Percentiles rank a stretch among this genome's conserved stretches.
phyloP scores from a whole-genome alignment of 2,113 vertebrate genomes.

The Ginglymostoma cirratum region DNA sequence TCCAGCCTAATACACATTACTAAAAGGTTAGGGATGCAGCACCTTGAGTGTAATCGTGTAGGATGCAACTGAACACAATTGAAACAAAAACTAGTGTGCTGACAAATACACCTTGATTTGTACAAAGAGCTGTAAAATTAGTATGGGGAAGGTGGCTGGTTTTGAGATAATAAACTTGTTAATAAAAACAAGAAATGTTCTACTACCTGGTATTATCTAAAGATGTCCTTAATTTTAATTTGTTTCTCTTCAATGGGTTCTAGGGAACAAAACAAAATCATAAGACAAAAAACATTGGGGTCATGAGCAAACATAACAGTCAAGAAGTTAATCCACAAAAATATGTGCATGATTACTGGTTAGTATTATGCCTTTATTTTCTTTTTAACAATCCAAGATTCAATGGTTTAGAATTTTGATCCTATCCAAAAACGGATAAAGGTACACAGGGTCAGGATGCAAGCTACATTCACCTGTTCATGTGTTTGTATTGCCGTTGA shows the following conservation, averaged over 20 bases:
- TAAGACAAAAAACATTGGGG: not conserved
- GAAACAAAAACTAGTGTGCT: not conserved
- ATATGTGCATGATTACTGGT: not conserved
- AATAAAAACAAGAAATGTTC: conserved; percentile 8
- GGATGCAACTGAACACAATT: not conserved
- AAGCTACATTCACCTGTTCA: not conserved
- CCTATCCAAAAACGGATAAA: not conserved
- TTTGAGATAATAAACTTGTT: not conserved
- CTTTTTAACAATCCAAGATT: not conserved
- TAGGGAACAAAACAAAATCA: conserved; percentile 6
- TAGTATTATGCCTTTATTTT: not conserved
- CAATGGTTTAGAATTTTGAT: not conserved
- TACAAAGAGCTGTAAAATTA: not conserved
- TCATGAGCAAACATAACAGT: not conserved
- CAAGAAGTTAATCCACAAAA: not conserved
- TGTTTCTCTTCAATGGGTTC: conserved; percentile 29
- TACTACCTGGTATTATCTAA: conserved; percentile 34
- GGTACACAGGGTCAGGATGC: not conserved
- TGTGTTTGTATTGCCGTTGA: not conserved
- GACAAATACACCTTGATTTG: not conserved
- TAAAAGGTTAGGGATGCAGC: not conserved
- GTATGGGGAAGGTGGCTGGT: not conserved
- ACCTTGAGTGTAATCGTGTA: not conserved
- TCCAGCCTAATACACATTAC: not conserved
- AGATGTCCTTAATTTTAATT: conserved; percentile 18